These are phyloP conservation scores for Chelonus formosanus DNA, from an alignment of 2,888 invertebrate genomes.

Conservation along the genomic window DNA sequence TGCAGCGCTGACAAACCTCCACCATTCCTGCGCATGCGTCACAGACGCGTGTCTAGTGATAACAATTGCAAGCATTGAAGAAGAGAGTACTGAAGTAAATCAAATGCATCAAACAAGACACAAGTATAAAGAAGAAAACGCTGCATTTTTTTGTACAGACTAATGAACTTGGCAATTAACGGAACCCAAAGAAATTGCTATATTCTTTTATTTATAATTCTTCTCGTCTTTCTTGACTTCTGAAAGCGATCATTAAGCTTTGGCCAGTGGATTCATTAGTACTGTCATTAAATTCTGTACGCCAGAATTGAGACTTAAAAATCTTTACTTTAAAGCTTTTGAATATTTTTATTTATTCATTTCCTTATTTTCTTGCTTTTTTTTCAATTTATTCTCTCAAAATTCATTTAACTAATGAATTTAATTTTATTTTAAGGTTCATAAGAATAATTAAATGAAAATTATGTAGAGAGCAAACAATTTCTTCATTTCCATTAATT, in stretches of 20 bases:
- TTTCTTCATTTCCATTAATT: constrained; percentile 18
- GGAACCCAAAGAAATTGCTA: neutral
- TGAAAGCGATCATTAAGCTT: constrained; percentile 1
- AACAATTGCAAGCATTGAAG: constrained; percentile 4
- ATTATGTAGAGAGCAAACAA: constrained; percentile 10
- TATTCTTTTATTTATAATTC: neutral
- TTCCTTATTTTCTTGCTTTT: neutral
- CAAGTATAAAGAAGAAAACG: constrained; percentile 4
- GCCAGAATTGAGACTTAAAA: neutral
- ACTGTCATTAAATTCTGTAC: constrained; percentile 18
- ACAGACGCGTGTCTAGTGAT: constrained; percentile 26
- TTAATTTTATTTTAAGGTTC: neutral
- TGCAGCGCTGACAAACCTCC: neutral
- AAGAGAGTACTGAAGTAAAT: constrained; percentile 7
- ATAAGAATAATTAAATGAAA: constrained; percentile 8
- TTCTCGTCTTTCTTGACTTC: neutral
- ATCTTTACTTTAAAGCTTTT: neutral
- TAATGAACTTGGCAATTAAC: constrained; percentile 27
- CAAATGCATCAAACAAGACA: constrained; percentile 2
- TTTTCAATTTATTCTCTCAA: neutral
- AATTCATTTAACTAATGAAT: constrained; percentile 15
- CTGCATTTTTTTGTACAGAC: constrained; percentile 8
- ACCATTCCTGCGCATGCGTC: constrained; percentile 20
- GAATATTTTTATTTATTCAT: constrained; percentile 1
- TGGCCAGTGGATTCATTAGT: constrained; percentile 9